Percentiles rank a stretch among this genome's conserved stretches.
Evolutionary conservation across 2,797 vertebrate species (phyloP).

Genomic region (Argentina silus): DNA sequence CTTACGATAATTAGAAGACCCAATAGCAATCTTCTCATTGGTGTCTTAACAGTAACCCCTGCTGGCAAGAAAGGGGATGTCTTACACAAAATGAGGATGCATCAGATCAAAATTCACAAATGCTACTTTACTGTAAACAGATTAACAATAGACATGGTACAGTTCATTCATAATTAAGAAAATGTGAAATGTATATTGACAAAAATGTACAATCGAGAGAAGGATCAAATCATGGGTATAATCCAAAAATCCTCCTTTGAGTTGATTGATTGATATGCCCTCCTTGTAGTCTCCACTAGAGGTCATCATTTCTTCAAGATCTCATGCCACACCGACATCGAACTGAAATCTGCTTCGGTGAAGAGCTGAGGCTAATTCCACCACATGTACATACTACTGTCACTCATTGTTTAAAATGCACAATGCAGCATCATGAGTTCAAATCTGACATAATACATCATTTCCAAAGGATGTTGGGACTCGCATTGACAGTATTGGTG

Average conservation of each 20-base stretch:
- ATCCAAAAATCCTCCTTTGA: neutral
- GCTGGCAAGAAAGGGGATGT: slow-evolving; percentile 57
- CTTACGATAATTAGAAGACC: neutral
- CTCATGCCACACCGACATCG: neutral
- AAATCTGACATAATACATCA: no score
- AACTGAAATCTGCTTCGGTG: neutral
- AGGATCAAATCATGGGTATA: neutral
- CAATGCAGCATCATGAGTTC: neutral
- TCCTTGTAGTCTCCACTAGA: slow-evolving; percentile 51
- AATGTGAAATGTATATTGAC: neutral
- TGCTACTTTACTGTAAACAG: neutral
- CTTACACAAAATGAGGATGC: neutral
- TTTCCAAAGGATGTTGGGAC: no score
- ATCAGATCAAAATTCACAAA: neutral
- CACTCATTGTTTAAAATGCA: neutral
- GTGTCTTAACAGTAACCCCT: slow-evolving; percentile 70
- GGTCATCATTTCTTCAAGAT: slow-evolving; percentile 30
- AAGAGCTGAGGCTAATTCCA: neutral
- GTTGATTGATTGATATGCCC: neutral
- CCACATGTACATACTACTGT: neutral
- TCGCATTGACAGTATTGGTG: no score
- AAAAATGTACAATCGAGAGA: slow-evolving; percentile 8
- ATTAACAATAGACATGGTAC: neutral
- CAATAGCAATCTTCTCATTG: slow-evolving; percentile 23
- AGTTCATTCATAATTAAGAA: neutral